Base-by-base conservation (phyloP, 1,140 invertebrate species). In the Diplogasteroides magnus region DNA sequence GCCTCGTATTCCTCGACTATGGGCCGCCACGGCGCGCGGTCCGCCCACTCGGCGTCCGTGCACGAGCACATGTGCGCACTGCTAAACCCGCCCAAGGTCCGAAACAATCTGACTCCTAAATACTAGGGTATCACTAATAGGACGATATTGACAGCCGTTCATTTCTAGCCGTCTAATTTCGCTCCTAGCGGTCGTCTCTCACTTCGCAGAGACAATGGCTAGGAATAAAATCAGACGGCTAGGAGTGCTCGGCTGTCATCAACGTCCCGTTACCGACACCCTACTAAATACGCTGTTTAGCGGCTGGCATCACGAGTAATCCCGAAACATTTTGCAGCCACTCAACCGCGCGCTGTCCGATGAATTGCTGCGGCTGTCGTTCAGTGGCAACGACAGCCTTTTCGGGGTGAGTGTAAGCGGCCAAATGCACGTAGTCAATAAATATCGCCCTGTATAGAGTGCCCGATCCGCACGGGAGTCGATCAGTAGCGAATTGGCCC, bases 1-100 rank as follows among this genome's bases (percentile, higher is more conserved):
- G 57, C 55, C 32, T n/a, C n/a, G n/a, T n/a, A n/a, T n/a, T n/a
- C n/a, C n/a, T n/a, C n/a, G n/a, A n/a, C n/a, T 27, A 60, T 31
- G 32, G 19, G 1, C n/a, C 32, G 59, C 65, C 57, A 60, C 29
- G 48, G 65, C 32, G 55, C 65, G 31, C 32, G 14, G 15, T 31
- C 57, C 0, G 23, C 59, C 2, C 32, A 27, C 11, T 71, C 69
- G 48, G 67, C 58, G 31, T 69, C 67, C 3, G 67, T 75, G 29
- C 67, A 75, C 61, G 74, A 75, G 31, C 70, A 74, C 25, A 66
- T 74, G 55, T 68, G 69, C 64, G 55, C 67, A 37, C 58, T 71
- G 15, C 61, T 70, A 1, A 71, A 68, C 59, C 56, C 66, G 32
- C 74, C 67, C 37, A 48, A 48, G 29, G 68, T 62, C 29, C 64